Conservation (phyloP, 2,797 vertebrate species). For the Phaenicophaeus curvirostris region DNA sequence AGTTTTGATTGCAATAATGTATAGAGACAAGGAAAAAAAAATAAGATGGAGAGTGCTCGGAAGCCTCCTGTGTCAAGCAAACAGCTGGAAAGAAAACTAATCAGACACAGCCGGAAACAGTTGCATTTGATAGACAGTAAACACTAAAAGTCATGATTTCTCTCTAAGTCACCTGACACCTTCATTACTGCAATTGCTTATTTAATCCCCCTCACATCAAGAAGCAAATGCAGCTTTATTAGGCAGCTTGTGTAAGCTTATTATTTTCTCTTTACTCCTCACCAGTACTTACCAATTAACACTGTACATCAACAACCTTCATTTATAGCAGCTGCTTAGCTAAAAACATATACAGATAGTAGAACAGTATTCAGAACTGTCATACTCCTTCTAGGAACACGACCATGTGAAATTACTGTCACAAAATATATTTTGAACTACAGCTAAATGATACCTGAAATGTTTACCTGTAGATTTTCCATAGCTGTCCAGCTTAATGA, state of each 20-base stretch:
- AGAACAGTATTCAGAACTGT: conserved; percentile 1
- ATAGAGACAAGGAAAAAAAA: neutral
- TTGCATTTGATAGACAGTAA: conserved; percentile 28
- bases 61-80: conserved; percentile 13
- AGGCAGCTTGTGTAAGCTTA: neutral
- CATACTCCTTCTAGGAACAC: conserved; percentile 43
- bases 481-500: neutral
- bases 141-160: conserved; percentile 55
- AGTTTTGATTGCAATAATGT: neutral
- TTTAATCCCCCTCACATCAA: conserved; percentile 45
- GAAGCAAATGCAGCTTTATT: conserved; percentile 35
- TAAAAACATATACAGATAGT: conserved; percentile 1
- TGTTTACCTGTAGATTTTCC: neutral
- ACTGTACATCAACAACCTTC: conserved; percentile 36
- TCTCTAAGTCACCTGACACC: conserved; percentile 39
- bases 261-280: conserved; percentile 27
- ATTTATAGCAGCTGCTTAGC: neutral
- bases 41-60: neutral
- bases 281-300: conserved; percentile 32
- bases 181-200: conserved; percentile 50
- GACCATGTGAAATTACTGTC: neutral
- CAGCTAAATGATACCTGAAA: neutral
- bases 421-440: neutral
- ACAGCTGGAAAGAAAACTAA: conserved; percentile 44
- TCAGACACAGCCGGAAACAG: conserved; percentile 14